These are phyloP conservation scores for Clepsis dumicolana DNA, from an alignment of 2,888 invertebrate species.

Conservation along the genomic window DNA sequence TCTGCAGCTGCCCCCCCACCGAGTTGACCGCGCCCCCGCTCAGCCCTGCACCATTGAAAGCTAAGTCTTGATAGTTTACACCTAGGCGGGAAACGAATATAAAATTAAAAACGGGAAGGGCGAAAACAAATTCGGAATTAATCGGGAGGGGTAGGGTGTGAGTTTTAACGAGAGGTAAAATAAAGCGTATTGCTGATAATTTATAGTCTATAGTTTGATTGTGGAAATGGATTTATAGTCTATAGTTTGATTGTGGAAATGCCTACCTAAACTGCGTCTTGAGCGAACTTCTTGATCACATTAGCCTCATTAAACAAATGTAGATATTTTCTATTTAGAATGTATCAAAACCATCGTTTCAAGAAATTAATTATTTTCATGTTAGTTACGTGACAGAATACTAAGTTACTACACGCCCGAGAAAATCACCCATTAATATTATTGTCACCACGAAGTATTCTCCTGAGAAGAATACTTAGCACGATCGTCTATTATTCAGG, in stretches of 20 bases:
- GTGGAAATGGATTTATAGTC: not conserved
- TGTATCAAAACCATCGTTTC: too few relatives aligned
- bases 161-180: constrained; percentile 21
- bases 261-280: not conserved
- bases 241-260: not conserved
- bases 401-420: not conserved
- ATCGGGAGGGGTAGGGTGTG: constrained; percentile 40
- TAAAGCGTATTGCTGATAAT: constrained; percentile 10
- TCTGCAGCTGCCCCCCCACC: constrained; percentile 61
- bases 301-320: not conserved
- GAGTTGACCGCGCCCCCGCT: constrained; percentile 69
- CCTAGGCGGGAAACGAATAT: constrained; percentile 63
- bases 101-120: constrained; percentile 40
- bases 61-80: constrained; percentile 84
- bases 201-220: not conserved
- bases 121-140: constrained; percentile 33
- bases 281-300: not conserved
- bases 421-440: not conserved
- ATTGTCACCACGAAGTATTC: not conserved
- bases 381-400: not conserved
- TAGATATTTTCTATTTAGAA: too few relatives aligned
- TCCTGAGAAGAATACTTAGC: not conserved
- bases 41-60: constrained; percentile 84
- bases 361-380: too few relatives aligned
- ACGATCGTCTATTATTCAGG: not conserved